These are phyloP conservation scores for Reticulitermes lucifugus DNA, from an alignment of 2,888 invertebrate genomes.

Conservation along the genomic window DNA sequence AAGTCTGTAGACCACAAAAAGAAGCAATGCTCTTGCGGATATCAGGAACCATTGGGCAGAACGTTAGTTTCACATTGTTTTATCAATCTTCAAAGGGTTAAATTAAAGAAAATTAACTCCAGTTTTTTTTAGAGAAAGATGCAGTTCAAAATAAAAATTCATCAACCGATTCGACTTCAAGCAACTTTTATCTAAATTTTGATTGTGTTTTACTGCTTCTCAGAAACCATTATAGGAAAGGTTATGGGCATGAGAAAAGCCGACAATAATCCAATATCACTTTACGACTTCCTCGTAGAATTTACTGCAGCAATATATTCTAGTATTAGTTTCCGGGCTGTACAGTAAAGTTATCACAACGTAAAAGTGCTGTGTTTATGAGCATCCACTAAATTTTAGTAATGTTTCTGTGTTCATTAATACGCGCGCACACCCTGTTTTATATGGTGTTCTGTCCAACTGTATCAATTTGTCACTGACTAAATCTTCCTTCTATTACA, in stretches of 20 bases:
- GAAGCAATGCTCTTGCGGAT: too few relatives aligned
- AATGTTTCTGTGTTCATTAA: background rate
- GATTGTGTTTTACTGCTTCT: too few relatives aligned
- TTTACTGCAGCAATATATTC: background rate
- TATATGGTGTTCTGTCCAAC: background rate
- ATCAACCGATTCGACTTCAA: too few relatives aligned
- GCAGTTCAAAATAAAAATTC: too few relatives aligned
- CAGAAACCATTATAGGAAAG: background rate
- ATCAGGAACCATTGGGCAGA: too few relatives aligned
- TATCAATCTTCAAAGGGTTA: too few relatives aligned
- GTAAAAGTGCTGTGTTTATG: background rate
- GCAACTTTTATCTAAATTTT: too few relatives aligned
- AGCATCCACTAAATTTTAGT: background rate
- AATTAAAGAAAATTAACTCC: too few relatives aligned
- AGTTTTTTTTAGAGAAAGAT: too few relatives aligned
- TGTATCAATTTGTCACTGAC: conserved; percentile 14
- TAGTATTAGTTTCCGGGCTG: background rate
- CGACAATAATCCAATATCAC: background rate
- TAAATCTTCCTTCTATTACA: background rate
- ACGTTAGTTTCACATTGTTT: too few relatives aligned
- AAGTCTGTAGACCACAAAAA: too few relatives aligned
- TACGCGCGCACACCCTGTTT: background rate
- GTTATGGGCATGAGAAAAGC: background rate
- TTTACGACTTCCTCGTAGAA: background rate
- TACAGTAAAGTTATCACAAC: background rate